phyloP scores from a whole-genome alignment of 2,888 invertebrate genomes.

The Nineta flava region DNA sequence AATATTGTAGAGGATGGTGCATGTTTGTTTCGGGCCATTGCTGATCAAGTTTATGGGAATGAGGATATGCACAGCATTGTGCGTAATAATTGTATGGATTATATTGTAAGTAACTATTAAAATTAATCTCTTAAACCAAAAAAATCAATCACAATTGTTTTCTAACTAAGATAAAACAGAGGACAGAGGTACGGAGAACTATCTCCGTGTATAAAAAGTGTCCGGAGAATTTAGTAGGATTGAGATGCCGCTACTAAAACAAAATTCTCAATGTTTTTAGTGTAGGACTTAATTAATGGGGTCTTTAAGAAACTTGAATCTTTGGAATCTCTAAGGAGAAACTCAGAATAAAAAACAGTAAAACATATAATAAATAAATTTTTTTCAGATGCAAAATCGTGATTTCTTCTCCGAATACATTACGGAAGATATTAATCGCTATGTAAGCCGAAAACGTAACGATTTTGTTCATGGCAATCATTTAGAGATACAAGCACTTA shows the following conservation, averaged over 20 bases:
- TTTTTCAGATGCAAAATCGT: slow-evolving; percentile 55
- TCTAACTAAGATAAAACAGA: no score
- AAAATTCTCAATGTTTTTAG: no score
- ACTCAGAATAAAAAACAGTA: no score
- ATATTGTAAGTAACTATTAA: slow-evolving; percentile 57
- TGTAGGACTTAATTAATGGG: no score
- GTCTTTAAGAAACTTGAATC: no score
- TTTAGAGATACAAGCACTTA: slow-evolving; percentile 80
- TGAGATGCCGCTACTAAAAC: no score
- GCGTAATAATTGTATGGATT: slow-evolving; percentile 75
- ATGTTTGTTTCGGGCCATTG: slow-evolving; percentile 75
- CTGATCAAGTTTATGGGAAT: slow-evolving; percentile 80
- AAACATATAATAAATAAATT: neutral
- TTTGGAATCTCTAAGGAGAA: no score
- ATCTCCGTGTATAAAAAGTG: no score
- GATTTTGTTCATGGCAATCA: slow-evolving; percentile 78
- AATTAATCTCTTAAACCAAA: no score
- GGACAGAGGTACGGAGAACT: no score
- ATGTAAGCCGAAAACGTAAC: slow-evolving; percentile 63
- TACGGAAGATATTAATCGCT: slow-evolving; percentile 74
- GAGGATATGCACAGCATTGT: slow-evolving; percentile 77
- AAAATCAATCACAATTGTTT: no score
- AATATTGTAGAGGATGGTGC: slow-evolving; percentile 80
- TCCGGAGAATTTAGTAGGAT: no score
- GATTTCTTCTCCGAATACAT: slow-evolving; percentile 81